Percentiles rank a stretch among this genome's conserved stretches.
These are phyloP conservation scores for Aramus guarauna DNA, from an alignment of 2,113 vertebrate species.

Conservation along the genomic window DNA sequence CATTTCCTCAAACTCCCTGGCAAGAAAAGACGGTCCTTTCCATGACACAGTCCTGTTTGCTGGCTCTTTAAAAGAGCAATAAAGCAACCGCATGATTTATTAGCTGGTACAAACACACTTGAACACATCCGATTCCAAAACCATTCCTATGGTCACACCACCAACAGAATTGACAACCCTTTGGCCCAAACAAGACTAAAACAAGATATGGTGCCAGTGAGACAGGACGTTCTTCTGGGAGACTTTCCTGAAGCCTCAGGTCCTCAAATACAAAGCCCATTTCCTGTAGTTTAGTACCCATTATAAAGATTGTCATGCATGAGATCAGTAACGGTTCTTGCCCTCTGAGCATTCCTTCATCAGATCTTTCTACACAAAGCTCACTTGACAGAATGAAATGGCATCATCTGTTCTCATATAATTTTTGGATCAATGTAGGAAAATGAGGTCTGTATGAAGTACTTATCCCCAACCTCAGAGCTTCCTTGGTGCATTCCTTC, in stretches of 20 bases:
- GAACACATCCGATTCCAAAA: not conserved
- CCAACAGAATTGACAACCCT: not conserved
- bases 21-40: not conserved
- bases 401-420: not conserved
- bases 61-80: not conserved
- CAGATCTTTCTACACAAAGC: not conserved
- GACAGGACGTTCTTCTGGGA: not conserved
- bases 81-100: not conserved
- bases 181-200: not conserved
- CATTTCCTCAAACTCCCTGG: not conserved
- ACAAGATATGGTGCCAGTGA: not conserved
- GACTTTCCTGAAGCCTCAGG: not conserved
- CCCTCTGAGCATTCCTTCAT: not conserved
- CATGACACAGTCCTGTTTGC: not conserved
- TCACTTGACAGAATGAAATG: not conserved
- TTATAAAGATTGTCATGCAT: not conserved
- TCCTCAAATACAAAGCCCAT: not conserved
- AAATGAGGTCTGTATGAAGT: not conserved
- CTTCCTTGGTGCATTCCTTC: not conserved
- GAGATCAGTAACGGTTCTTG: not conserved
- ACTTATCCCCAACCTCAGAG: not conserved
- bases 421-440: not conserved
- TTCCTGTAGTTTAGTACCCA: not conserved
- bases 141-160: not conserved
- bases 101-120: not conserved